Conservation (phyloP, 2,797 vertebrate species). For the Borostomias antarcticus region DNA sequence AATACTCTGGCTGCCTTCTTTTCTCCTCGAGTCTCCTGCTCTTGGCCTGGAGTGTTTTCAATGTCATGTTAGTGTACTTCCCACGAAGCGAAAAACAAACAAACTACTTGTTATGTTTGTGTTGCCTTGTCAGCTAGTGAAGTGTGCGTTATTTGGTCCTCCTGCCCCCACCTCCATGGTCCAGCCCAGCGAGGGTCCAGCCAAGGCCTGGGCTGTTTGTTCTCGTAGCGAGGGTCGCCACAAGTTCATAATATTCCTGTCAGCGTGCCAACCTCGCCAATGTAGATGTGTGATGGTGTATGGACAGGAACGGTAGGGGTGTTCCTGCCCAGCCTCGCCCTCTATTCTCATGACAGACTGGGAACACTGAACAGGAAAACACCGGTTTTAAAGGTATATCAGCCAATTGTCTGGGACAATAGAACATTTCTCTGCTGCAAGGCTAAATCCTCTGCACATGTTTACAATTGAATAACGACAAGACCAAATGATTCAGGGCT, state of each 20-base stretch:
- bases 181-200: conserved; percentile 2
- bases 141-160: background rate
- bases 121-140: conserved; percentile 10
- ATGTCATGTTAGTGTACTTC: background rate
- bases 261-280: conserved; percentile 30
- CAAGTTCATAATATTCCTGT: conserved; percentile 58
- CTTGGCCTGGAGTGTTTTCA: background rate
- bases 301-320: conserved; percentile 12
- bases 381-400: too few species aligned
- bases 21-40: background rate
- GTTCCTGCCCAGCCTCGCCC: conserved; percentile 51
- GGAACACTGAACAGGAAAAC: too few species aligned
- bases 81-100: background rate
- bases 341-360: background rate
- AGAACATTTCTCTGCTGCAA: too few species aligned
- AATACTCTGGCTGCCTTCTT: too few species aligned
- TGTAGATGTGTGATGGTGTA: background rate
- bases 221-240: conserved; percentile 43
- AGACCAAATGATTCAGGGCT: too few species aligned
- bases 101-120: conserved; percentile 13
- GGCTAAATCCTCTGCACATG: too few species aligned
- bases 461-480: too few species aligned
- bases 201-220: conserved; percentile 20
- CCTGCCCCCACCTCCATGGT: background rate
- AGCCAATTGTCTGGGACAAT: too few species aligned